These are phyloP conservation scores for Hemichromis elongatus DNA, from an alignment of 2,113 vertebrate species.

Conservation along the genomic window DNA sequence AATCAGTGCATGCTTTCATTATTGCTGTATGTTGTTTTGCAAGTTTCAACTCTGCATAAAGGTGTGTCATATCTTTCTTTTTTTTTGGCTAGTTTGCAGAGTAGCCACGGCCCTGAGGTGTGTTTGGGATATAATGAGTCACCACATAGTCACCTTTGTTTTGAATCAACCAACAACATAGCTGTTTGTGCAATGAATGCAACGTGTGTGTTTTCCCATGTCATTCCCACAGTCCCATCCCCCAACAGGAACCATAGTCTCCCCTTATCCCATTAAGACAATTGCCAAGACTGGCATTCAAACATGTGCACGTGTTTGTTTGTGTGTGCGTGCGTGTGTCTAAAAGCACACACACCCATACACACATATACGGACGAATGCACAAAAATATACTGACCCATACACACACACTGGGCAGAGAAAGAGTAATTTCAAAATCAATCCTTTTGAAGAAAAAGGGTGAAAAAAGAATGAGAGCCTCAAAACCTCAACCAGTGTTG, in stretches of 20 bases:
- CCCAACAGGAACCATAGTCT: constrained; percentile 70
- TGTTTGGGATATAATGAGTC: not conserved
- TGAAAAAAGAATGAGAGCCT: constrained; percentile 34
- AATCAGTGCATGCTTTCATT: not conserved
- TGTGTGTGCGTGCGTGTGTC: not conserved
- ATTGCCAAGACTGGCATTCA: constrained; percentile 69
- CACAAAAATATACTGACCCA: constrained; percentile 34
- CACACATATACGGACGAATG: constrained; percentile 12
- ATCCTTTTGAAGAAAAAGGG: constrained; percentile 61
- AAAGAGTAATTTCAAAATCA: constrained; percentile 71
- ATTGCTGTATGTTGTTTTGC: not conserved
- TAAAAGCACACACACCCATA: not conserved
- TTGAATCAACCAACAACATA: constrained; percentile 8
- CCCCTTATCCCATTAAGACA: constrained; percentile 71
- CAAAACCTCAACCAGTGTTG: constrained; percentile 73
- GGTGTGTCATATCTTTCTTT: not conserved
- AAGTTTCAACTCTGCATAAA: not conserved
- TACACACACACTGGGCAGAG: constrained; percentile 22
- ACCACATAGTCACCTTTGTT: constrained; percentile 23
- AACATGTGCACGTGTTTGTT: constrained; percentile 22
- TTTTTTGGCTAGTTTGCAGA: not conserved
- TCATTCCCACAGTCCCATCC: constrained; percentile 70
- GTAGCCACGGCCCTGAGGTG: not conserved
- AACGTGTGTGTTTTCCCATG: constrained; percentile 64
- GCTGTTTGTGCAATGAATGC: constrained; percentile 26